Conservation (phyloP, 2,888 invertebrate genomes). For the Lasius fuliginosus region DNA sequence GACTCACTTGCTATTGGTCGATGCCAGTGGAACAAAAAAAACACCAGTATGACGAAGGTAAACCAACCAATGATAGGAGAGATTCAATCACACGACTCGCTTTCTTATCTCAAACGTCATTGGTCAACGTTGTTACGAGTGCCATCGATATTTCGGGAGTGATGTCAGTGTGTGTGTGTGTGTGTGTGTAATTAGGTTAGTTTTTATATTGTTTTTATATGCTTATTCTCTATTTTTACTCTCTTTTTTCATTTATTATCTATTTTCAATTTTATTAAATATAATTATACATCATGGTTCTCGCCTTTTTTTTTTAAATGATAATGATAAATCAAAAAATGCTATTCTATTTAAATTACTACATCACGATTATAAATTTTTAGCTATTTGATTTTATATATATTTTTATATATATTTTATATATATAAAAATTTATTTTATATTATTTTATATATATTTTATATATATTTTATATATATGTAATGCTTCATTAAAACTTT, state of each 20-base stretch:
- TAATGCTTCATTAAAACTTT: background rate
- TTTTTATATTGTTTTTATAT: background rate
- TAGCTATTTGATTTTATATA: background rate
- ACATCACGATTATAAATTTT: background rate
- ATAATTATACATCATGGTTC: background rate
- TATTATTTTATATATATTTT: too few relatives aligned
- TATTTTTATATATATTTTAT: too few relatives aligned
- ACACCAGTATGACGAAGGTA: background rate
- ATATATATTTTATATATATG: too few relatives aligned
- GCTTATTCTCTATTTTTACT: background rate
- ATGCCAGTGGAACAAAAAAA: background rate
- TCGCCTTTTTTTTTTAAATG: background rate
- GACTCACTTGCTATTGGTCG: background rate
- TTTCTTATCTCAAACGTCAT: slow-evolving; percentile 11
- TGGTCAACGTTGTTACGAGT: background rate
- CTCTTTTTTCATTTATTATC: background rate
- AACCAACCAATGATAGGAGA: background rate
- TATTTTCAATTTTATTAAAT: background rate
- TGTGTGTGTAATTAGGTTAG: background rate
- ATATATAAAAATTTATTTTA: too few relatives aligned
- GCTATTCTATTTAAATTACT: background rate
- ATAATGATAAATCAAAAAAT: background rate
- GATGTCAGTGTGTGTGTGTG: background rate
- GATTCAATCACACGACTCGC: background rate
- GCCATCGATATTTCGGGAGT: background rate